Percentiles rank a stretch among this genome's conserved stretches.
These are phyloP conservation scores for Siniperca knerii DNA, from an alignment of 2,113 vertebrate genomes.

Conservation along the genomic window DNA sequence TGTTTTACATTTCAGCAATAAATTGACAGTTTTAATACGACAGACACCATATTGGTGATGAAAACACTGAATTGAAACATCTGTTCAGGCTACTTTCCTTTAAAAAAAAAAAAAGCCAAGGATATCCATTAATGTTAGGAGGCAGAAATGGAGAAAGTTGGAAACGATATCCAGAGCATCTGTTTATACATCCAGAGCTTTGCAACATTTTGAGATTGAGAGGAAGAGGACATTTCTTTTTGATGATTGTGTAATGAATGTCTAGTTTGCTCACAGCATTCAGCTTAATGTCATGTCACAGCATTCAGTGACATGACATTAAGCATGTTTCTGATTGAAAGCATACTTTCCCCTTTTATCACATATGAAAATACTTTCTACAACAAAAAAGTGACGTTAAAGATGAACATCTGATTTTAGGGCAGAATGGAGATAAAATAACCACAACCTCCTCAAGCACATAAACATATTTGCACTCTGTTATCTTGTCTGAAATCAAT, in stretches of 20 bases:
- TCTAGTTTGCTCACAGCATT: not conserved
- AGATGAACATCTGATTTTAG: slow-evolving; percentile 7
- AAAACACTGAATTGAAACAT: slow-evolving; percentile 57
- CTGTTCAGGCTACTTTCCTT: slow-evolving; percentile 40
- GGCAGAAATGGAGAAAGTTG: not conserved
- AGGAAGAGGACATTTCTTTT: not conserved
- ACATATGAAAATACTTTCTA: not conserved
- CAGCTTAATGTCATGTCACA: too few relatives aligned
- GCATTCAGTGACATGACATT: not conserved
- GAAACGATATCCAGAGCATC: slow-evolving; percentile 34
- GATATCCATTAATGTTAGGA: slow-evolving; percentile 17
- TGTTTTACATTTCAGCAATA: slow-evolving; percentile 41
- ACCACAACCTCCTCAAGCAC: slow-evolving; percentile 7
- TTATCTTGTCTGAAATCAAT: slow-evolving; percentile 27
- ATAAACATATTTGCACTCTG: slow-evolving; percentile 19
- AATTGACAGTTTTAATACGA: slow-evolving; percentile 37
- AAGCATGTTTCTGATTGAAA: slow-evolving; percentile 1
- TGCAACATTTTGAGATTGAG: not conserved
- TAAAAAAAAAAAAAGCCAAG: not conserved
- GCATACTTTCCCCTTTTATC: not conserved
- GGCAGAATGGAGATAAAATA: slow-evolving; percentile 3
- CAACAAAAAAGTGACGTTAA: not conserved
- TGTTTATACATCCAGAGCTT: slow-evolving; percentile 32
- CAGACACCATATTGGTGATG: slow-evolving; percentile 48
- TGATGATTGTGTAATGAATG: not conserved